Evolutionary conservation across 2,113 vertebrate genomes (phyloP), one percentile per base, ranked within the genome.

Genomic region (Pelecanus crispus): DNA sequence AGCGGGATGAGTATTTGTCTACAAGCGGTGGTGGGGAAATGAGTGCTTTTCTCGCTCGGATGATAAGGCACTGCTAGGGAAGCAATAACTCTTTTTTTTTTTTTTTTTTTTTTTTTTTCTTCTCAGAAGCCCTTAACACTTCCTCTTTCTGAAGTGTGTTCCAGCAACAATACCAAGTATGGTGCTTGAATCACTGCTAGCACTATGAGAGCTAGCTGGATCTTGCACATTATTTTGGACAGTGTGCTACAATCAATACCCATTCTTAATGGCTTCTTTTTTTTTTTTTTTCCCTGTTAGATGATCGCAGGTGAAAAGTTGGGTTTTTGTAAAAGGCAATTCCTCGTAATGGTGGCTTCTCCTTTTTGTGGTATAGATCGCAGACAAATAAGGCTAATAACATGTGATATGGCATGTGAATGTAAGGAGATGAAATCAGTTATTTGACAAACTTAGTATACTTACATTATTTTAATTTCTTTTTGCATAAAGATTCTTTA

Each of bases 11-110:
- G 14, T 11, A 2, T 15, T 36, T 24, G 10, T 22, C 8, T 12
- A 0, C 9, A 3, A 2, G 68, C 6, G 0, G 25, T 34, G 34
- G 31, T 15, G 50, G 20, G 34, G 15, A 42, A 26, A 12, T 1
- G 2, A 50, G 47, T 13, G 59, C 18, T 66, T 79, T 52, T 56
- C 8, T 55, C 44, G 1, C 16, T 32, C 1, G 25, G 13, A 6
- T 34, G 44, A 4, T 29, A 12, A 11, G 49, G n/a, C 42, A 1
- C 7, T 32, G n/a, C 52, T 22, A 6, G 49, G 65, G 61, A 58
- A 58, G 49, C 40, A 17, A 1, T 19, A 20, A 10, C 13, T 70
- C 13, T 7, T 14, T 17, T 61, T 17, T n/a, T n/a, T n/a, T n/a
- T n/a, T n/a, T n/a, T n/a, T n/a, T n/a, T n/a, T n/a, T n/a, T n/a